These are phyloP conservation scores for Slavum lentiscoides DNA, from an alignment of 2,888 invertebrate species.

Conservation along the genomic window DNA sequence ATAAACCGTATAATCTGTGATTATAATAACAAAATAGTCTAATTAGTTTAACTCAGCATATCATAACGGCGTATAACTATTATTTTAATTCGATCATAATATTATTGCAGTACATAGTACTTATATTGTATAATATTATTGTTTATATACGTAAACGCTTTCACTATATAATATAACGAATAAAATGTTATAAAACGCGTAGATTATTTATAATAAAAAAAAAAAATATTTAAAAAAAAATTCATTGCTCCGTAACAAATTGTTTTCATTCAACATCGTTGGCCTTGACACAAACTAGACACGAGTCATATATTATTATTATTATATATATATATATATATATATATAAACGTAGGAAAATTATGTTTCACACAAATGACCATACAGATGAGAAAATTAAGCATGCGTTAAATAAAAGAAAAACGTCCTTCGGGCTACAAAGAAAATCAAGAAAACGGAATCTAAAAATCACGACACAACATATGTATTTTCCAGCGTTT, in stretches of 20 bases:
- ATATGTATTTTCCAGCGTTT: too few species aligned
- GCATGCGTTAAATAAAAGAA: not conserved
- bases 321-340: not conserved
- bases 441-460: constrained; percentile 5
- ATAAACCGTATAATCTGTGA: too few species aligned
- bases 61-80: too few species aligned
- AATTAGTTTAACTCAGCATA: too few species aligned
- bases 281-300: constrained; percentile 47
- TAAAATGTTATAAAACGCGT: not conserved
- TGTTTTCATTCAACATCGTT: constrained; percentile 30
- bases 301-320: constrained; percentile 2
- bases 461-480: not conserved
- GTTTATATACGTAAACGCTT: not conserved
- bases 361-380: constrained; percentile 9
- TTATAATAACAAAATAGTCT: too few species aligned
- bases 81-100: not conserved
- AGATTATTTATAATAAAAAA: too few species aligned
- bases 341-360: not conserved
- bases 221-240: not conserved
- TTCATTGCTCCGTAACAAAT: constrained; percentile 28
- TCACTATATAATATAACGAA: not conserved
- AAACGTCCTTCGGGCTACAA: constrained; percentile 30
- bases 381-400: constrained; percentile 9
- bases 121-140: not conserved
- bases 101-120: not conserved